Evolutionary conservation across 1,140 invertebrate species (phyloP), one percentile per base, ranked within the genome.

Genomic region (Drosophila erecta): DNA sequence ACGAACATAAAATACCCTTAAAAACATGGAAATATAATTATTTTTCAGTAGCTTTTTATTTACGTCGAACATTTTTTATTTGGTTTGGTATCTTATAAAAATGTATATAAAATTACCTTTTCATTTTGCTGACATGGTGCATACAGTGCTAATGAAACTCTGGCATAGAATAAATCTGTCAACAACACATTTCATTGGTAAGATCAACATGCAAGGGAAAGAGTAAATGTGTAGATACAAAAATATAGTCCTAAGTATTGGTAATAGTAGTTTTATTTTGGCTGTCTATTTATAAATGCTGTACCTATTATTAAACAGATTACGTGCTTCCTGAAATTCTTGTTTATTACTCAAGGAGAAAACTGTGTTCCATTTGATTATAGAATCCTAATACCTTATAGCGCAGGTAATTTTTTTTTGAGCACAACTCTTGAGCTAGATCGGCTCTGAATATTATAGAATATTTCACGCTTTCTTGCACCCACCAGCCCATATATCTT

Each of bases 401-500:
- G 30, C 30, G 30, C 30, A 30, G 30, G 30, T 30, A 30, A 30
- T 12, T 33, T 14, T 7, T 35, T n/a, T 41, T 15, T 7, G 17
- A 43, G 56, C 17, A 35, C 47, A 15, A 15, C 11, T 17, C 15
- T 35, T 50, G 65, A 8, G 8, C n/a, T 50, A 57, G 35, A 33
- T 65, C 33, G 62, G 33, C 12, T 33, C 15, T 12, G 20, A 40
- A 35, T 59, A 46, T 38, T 37, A 44, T 44, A 58, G 38, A 71
- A 72, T 72, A 72, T 72, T 72, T 72, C 15, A 60, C 30, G 67
- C 47, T 41, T 51, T 44, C 33, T 6, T 60, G 55, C 54, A 71
- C 69, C 69, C 66, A 70, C 64, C 65, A 66, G 35, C 4, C 60
- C 65, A 69, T 69, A 55, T 38, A 67, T 67, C 40, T 46, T 69